A percentile compares a stretch with the other conserved stretches of the same genome.
phyloP scores from a whole-genome alignment of 2,888 invertebrate genomes.

The Epinotia demarniana region DNA sequence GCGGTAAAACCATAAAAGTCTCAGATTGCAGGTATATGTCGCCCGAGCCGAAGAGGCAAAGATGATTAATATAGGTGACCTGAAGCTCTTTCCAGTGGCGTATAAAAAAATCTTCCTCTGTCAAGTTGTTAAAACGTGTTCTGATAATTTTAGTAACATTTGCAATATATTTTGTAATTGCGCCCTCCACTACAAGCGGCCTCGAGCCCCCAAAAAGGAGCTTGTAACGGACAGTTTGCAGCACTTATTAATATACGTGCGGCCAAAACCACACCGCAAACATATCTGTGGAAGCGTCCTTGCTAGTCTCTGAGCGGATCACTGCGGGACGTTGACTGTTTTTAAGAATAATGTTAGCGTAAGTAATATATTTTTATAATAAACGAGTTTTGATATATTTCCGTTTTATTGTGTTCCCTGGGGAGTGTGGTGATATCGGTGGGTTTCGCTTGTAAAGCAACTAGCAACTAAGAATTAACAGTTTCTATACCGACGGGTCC shows the following conservation, averaged over 20 bases:
- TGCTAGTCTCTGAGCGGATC: constrained; percentile 20
- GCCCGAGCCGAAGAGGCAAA: too few species aligned
- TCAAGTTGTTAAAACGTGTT: not conserved
- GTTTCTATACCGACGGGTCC: not conserved
- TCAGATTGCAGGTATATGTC: too few species aligned
- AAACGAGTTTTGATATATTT: constrained; percentile 59
- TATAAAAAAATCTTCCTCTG: not conserved
- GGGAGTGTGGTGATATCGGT: too few species aligned
- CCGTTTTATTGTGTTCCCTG: constrained; percentile 47
- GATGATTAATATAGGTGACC: not conserved
- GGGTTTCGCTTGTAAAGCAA: not conserved
- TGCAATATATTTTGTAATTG: too few species aligned
- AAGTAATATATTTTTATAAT: constrained; percentile 66
- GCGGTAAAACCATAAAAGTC: not conserved
- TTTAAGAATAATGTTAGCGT: constrained; percentile 50
- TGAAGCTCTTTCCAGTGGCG: not conserved
- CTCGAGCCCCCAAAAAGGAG: not conserved
- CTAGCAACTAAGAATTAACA: not conserved
- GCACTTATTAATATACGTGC: not conserved
- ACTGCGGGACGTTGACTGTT: constrained; percentile 33
- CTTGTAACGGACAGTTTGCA: not conserved
- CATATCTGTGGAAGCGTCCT: not conserved
- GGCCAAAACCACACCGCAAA: not conserved
- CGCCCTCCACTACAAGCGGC: not conserved
- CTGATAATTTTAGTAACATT: not conserved